Evolutionary conservation across 2,888 invertebrate genomes (phyloP), one percentile per base, ranked within the genome.

Genomic region (Chrysina gloriosa): DNA sequence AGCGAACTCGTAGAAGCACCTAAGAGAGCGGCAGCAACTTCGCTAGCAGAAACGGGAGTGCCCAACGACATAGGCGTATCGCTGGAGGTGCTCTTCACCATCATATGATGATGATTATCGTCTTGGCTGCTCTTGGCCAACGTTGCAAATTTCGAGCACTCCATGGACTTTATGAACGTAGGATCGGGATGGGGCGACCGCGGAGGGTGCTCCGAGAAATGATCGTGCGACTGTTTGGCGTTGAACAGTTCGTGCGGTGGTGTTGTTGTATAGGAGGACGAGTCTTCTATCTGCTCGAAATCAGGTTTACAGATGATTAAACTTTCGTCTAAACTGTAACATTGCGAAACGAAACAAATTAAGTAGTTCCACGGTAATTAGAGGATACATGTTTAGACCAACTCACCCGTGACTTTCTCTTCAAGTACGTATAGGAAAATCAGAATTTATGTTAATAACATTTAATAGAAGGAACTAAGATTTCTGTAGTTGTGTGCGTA

Each of bases 391-490:
- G 9, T 29, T 52, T 52, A 29, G 16, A 39, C 52, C 36, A 63
- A 86, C 89, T 85, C 84, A 90, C 90, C 89, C 89, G 78, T 90
- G 89, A 71, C 88, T 88, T 77, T 90, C 89, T 75, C 90, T 90
- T 76, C 16, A 61, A 65, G 75, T 72, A 70, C 69, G 63, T 67
- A 67, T 36, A 68, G 69, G 68, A 67, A 64, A 65, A 64, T 36
- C 31, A 66, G 56, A 64, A 42, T 39, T 42, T 14, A 58, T 58
- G 16, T 58, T 65, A 65, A 65, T 48, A 34, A 11, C 14, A 21
- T 14, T 63, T 27, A 21, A 19, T 29, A 48, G 7, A 23, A 29
- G 4, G 31, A 27, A 42, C 3, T 47, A 45, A 9, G 27, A 19
- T 52, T 29, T 14, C 16, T 11, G 23, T 52, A 19, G 11, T 52